Base-by-base conservation (phyloP, 2,797 vertebrate genomes). In the Tragelaphus eurycerus region DNA sequence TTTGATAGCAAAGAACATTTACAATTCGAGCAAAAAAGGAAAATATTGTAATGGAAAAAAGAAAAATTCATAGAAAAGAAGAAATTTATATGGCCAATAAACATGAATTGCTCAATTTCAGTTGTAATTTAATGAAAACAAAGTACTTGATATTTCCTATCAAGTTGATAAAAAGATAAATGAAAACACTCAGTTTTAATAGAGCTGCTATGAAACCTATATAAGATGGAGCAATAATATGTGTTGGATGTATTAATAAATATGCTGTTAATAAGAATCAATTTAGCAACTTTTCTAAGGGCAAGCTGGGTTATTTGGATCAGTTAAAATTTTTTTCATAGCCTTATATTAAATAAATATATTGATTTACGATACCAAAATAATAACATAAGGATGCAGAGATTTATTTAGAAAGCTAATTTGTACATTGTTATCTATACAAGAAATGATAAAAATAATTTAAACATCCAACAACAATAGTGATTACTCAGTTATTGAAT, bases 111-210 rank as follows among this genome's bases (percentile, higher is more conserved):
- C 4, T 86, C 17, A 16, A 10, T 74, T 43, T 93, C 59, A 84
- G n/a, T 7, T 93, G 10, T 91, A 86, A 90, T 60, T 95, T 96
- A 90, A 92, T 81, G 16, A 97, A 95, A 94, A 84, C 81, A 94
- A 90, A 94, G 43, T 89, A 95, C 90, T 43, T 76, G 27, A 29
- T 93, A 67, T 94, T 86, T 91, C 50, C 16, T 60, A 82, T 27
- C 6, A 81, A 74, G 29, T 2, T 81, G 25, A 25, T 60, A 90
- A 91, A 90, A 93, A 88, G 83, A 89, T 94, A 89, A 92, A 76
- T 85, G 59, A 93, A 94, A 93, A 92, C 10, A 82, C 23, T 64
- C 38, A 31, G 21, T 83, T 97, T 94, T 95, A 76, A 95, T 46
- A 91, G 84, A 34, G 16, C 11, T 54, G 34, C 46, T 76, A 86